These are phyloP conservation scores for Diabrotica balteata DNA, from an alignment of 2,888 invertebrate species.

Conservation along the genomic window DNA sequence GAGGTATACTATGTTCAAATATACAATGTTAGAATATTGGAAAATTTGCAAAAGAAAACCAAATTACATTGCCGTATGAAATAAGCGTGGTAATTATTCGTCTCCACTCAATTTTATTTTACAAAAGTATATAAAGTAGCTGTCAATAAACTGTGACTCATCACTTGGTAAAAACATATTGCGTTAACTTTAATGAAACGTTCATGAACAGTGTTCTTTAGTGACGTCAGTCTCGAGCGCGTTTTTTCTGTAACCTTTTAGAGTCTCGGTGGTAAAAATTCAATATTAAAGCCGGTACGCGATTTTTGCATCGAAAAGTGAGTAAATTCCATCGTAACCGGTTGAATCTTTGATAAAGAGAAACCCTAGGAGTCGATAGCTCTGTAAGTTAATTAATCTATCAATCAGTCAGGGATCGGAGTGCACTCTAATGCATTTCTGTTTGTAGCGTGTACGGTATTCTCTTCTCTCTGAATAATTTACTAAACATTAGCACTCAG, in stretches of 20 bases:
- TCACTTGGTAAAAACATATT: constrained; percentile 12
- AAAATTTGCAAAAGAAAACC: no score
- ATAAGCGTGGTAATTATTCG: no score
- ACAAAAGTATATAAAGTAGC: not conserved
- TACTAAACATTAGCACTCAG: constrained; percentile 58
- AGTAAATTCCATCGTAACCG: constrained; percentile 38
- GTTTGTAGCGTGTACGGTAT: constrained; percentile 52
- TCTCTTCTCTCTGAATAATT: constrained; percentile 58
- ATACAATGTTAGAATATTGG: no score
- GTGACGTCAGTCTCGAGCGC: constrained; percentile 22
- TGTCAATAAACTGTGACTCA: constrained; percentile 15
- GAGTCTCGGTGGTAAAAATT: constrained; percentile 33
- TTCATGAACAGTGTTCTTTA: constrained; percentile 31
- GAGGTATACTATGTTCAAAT: no score
- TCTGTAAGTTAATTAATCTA: constrained; percentile 56
- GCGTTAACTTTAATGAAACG: constrained; percentile 30
- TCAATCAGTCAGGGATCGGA: constrained; percentile 56
- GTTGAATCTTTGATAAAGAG: constrained; percentile 45
- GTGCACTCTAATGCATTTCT: constrained; percentile 57
- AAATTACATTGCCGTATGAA: no score
- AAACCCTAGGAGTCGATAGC: constrained; percentile 44
- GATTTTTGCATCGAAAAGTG: constrained; percentile 41
- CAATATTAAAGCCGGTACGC: constrained; percentile 38
- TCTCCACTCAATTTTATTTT: not conserved
- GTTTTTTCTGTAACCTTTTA: constrained; percentile 31